These are phyloP conservation scores for Sinocyclocheilus maitianheensis DNA, from an alignment of 2,113 vertebrate species.

Conservation along the genomic window DNA sequence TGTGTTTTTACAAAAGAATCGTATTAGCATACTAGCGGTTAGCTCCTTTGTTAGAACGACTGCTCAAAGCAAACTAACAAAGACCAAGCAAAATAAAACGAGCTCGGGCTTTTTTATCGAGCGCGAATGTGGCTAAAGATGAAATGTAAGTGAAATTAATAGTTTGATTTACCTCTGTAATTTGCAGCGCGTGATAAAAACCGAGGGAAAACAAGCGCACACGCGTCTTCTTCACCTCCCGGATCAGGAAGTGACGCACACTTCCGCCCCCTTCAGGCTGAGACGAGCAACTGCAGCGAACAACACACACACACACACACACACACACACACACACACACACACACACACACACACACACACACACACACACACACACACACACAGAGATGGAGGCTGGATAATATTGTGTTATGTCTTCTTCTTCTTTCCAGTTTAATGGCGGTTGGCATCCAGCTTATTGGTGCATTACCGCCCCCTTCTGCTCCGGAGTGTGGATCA, in stretches of 20 bases:
- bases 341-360: no score
- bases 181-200: conserved; percentile 3
- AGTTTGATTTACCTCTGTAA: conserved; percentile 34
- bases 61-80: not conserved
- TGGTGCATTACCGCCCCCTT: no score
- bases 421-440: no score
- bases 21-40: conserved; percentile 41
- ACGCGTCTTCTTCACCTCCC: conserved; percentile 45
- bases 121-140: not conserved
- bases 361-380: no score
- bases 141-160: not conserved
- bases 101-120: not conserved
- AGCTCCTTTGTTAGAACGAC: conserved; percentile 54
- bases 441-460: no score
- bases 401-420: no score
- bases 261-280: conserved; percentile 31
- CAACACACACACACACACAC: no score
- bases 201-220: conserved; percentile 44
- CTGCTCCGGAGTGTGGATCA: no score
- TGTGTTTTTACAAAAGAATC: conserved; percentile 8
- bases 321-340: no score
- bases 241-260: conserved; percentile 55
- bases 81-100: no score
- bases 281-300: not conserved
- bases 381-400: no score